Percentiles rank a stretch among this genome's conserved stretches.
These are phyloP conservation scores for Drosophila bocki DNA, from an alignment of 1,140 invertebrate species.

Conservation along the genomic window DNA sequence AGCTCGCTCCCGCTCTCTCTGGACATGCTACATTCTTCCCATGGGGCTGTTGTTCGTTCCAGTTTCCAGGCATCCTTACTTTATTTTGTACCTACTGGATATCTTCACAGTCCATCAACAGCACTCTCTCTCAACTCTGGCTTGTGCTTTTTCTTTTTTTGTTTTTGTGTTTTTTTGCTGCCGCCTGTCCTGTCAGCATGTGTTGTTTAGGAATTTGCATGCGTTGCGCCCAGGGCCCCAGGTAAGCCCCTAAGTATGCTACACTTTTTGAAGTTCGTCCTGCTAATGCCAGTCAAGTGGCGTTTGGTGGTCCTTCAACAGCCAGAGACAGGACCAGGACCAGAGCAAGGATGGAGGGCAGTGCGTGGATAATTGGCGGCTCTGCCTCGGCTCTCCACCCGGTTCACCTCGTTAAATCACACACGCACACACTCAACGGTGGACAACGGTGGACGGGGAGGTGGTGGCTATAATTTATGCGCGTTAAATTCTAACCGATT, in stretches of 20 bases:
- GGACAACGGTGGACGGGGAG: neutral
- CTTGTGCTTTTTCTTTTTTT: neutral
- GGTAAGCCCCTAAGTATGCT: constrained; percentile 62
- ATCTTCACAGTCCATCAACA: neutral
- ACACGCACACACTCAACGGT: neutral
- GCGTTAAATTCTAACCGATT: constrained; percentile 68
- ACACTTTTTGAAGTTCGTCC: constrained; percentile 30
- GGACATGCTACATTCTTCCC: too few relatives aligned
- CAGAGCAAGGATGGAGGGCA: constrained; percentile 2
- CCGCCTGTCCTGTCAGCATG: constrained; percentile 8
- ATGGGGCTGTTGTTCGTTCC: neutral
- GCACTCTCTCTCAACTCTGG: neutral
- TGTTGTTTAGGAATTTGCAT: constrained; percentile 68
- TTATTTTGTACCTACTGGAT: neutral
- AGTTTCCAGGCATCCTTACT: neutral
- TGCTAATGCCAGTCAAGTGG: neutral
- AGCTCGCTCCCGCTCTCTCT: neutral
- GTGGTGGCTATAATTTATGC: constrained; percentile 60
- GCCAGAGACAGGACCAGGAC: neutral
- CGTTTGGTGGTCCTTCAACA: neutral
- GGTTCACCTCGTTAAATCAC: constrained; percentile 48
- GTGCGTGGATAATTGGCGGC: constrained; percentile 66
- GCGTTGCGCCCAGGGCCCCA: constrained; percentile 5
- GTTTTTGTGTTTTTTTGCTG: constrained; percentile 8
- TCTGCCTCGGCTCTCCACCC: constrained; percentile 13